phyloP scores from a whole-genome alignment of 2,797 vertebrate genomes.

The Anolis apletophallus region DNA sequence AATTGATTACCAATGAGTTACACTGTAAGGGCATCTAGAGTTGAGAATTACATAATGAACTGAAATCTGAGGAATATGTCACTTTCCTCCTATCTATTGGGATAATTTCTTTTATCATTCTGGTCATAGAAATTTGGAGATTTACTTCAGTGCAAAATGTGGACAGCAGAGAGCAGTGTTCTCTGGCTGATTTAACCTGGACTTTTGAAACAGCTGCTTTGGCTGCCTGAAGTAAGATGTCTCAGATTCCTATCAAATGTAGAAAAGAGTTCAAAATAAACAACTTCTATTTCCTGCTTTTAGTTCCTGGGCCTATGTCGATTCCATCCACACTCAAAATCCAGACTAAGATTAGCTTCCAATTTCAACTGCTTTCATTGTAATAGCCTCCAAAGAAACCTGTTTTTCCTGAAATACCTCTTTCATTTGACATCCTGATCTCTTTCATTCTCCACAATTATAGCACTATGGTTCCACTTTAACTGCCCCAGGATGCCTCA shows the following conservation, averaged over 20 bases:
- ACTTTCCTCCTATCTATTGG: neutral
- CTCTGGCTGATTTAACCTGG: neutral
- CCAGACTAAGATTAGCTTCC: neutral
- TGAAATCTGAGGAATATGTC: neutral
- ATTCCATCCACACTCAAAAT: too few species aligned
- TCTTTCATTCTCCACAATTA: too few species aligned
- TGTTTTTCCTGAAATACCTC: neutral
- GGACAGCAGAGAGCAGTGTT: slow-evolving; percentile 42
- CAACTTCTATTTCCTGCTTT: neutral
- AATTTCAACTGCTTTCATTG: neutral
- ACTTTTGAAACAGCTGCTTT: neutral
- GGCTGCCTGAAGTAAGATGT: neutral
- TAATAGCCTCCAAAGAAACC: neutral
- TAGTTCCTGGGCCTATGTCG: fast-evolving
- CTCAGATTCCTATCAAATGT: neutral
- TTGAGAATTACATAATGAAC: neutral
- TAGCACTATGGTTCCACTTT: too few species aligned
- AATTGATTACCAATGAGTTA: neutral
- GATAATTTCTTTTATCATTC: neutral
- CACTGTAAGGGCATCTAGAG: neutral
- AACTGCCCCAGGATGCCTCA: too few species aligned
- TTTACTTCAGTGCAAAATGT: neutral
- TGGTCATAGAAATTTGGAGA: neutral
- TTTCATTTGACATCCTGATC: neutral
- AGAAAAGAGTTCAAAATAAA: neutral